Evolutionary conservation across 1,140 invertebrate species (phyloP).

Genomic region (Neodiprion pinetum): DNA sequence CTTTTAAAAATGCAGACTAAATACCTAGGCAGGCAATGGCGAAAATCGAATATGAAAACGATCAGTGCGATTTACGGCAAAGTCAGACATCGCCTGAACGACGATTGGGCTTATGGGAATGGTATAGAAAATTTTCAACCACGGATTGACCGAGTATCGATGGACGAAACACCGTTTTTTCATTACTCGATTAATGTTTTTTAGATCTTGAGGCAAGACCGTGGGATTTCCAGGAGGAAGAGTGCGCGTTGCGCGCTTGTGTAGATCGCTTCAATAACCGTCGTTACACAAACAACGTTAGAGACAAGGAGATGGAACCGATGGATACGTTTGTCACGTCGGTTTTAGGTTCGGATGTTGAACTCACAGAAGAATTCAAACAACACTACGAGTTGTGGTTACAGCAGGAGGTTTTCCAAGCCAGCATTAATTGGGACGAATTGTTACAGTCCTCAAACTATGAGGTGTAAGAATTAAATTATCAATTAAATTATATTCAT

Average conservation of each 20-base stretch:
- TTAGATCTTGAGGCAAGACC: constrained; percentile 94
- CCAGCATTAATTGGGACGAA: constrained; percentile 79
- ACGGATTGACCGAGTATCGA: background rate
- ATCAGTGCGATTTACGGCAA: constrained; percentile 99
- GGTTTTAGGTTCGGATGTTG: constrained; percentile 78
- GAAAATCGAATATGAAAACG: constrained; percentile 99
- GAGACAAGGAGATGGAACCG: constrained; percentile 77
- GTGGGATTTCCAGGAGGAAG: constrained; percentile 99
- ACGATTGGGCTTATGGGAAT: constrained; percentile 99
- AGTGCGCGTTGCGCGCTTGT: constrained; percentile 90
- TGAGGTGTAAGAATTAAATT: constrained; percentile 43
- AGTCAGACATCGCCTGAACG: constrained; percentile 92
- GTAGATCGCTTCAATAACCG: constrained; percentile 96
- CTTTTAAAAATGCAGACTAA: constrained; percentile 99
- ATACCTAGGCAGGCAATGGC: constrained; percentile 98
- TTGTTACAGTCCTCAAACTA: constrained; percentile 50
- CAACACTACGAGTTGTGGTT: constrained; percentile 96
- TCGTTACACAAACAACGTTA: constrained; percentile 73
- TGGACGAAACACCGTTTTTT: too few species aligned
- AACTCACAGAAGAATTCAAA: constrained; percentile 95
- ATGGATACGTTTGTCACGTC: constrained; percentile 86
- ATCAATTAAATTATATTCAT: too few species aligned
- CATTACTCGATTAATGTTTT: constrained; percentile 26
- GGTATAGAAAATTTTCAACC: constrained; percentile 59
- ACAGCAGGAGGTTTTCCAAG: constrained; percentile 94